Percentiles rank a stretch among this genome's conserved stretches.
These are phyloP conservation scores for Petrolisthes cinctipes DNA, from an alignment of 2,888 invertebrate genomes.

Conservation along the genomic window DNA sequence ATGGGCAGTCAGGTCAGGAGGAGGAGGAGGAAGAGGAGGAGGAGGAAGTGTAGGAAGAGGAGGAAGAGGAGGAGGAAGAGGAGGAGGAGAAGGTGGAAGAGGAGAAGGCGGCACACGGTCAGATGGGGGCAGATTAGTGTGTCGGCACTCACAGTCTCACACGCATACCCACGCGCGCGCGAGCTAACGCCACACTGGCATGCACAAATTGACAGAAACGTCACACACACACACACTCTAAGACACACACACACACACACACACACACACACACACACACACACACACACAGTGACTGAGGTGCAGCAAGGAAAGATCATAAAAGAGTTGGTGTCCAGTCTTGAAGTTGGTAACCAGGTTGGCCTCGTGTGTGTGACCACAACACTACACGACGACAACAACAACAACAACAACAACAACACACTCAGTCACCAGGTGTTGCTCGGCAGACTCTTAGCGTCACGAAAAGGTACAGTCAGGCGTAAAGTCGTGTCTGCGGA, in stretches of 20 bases:
- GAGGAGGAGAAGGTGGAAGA: neutral
- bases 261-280: neutral
- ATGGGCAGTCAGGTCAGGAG: neutral
- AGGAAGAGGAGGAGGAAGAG: neutral
- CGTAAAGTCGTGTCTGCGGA: too few relatives aligned
- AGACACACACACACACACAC: neutral
- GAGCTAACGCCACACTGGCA: neutral
- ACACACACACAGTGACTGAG: neutral
- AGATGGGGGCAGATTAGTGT: neutral
- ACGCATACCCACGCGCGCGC: conserved; percentile 18
- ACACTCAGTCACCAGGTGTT: neutral
- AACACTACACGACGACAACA: neutral
- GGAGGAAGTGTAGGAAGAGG: neutral
- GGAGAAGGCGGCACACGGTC: neutral
- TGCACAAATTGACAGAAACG: neutral
- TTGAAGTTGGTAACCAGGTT: neutral
- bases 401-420: neutral
- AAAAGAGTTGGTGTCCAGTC: neutral
- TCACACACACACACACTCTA: neutral
- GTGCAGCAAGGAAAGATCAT: neutral
- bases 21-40: neutral
- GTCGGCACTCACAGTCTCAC: neutral
- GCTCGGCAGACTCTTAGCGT: neutral
- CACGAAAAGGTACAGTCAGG: too few relatives aligned
- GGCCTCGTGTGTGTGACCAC: neutral